Evolutionary conservation across 2,888 invertebrate species (phyloP), one percentile per base, ranked within the genome.

Genomic region (Ischnus inquisitorius): DNA sequence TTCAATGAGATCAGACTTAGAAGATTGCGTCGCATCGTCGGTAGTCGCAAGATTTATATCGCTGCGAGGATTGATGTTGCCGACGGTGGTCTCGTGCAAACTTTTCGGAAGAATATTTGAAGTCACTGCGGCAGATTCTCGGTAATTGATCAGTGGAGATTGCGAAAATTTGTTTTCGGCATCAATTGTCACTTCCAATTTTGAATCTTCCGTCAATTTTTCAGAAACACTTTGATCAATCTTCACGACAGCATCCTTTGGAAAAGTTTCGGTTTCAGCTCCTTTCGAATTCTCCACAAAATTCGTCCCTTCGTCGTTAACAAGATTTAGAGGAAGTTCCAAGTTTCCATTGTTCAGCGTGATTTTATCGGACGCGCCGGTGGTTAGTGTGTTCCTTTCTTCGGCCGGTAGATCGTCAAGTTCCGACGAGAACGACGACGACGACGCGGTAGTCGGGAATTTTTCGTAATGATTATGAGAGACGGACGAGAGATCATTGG

Each of bases 281-380:
- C 3, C 10, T 54, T 54, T 12, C 10, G 51, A 54, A 22, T 54
- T 22, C 19, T 54, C 22, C 54, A 14, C 14, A 3, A 41, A n/a
- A 41, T 64, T 43, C 6, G 25, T 34, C 46, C 41, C 51, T 41
- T 69, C 51, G 3, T n/a, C 39, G 19, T 54, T 62, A 6, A 19
- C 28, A 41, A 10, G 12, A 54, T 60, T 65, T 19, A 65, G 64
- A 2, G 65, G 64, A 19, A 39, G 5, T 43, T 54, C 71, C 43
- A 14, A 41, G 16, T 46, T 71, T 39, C 72, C 57, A 28, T 68
- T 54, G 14, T 43, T 25, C 25, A 43, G 19, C 3, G 22, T 14
- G 28, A 28, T 34, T 22, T 71, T 22, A 5, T 48, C 62, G 19
- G 16, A 51, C 14, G 46, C 16, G 2, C 3, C 28, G 2, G 28